phyloP scores from a whole-genome alignment of 2,113 vertebrate genomes.

The Scophthalmus maximus region DNA sequence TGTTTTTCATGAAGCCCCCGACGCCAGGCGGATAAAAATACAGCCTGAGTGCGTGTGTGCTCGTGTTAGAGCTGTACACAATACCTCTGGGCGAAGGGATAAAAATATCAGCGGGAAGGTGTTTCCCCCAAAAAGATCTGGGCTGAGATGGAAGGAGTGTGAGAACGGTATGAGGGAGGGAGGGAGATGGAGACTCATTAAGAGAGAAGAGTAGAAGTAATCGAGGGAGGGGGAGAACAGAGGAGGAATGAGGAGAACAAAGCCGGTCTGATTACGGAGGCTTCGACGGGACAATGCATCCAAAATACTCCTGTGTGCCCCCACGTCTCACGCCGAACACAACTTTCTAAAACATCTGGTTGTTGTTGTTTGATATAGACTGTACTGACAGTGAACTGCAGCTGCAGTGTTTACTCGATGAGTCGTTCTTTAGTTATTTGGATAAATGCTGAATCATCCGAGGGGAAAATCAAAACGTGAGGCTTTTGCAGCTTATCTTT shows the following conservation, averaged over 20 bases:
- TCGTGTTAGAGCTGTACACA: constrained; percentile 54
- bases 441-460: no score
- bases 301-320: no score
- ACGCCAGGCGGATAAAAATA: constrained; percentile 56
- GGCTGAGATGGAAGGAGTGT: constrained; percentile 59
- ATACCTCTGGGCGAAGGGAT: constrained; percentile 58
- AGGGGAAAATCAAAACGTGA: no score
- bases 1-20: constrained; percentile 32
- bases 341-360: no score
- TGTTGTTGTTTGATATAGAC: no score
- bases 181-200: constrained; percentile 21
- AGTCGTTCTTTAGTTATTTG: no score
- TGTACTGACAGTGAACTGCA: no score
- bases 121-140: constrained; percentile 67
- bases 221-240: neutral
- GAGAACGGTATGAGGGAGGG: constrained; percentile 24
- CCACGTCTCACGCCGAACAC: no score
- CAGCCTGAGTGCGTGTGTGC: neutral
- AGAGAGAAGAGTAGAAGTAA: constrained; percentile 17
- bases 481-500: no score
- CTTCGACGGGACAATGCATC: no score
- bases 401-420: no score
- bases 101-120: constrained; percentile 74
- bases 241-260: constrained; percentile 19
- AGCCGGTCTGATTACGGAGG: neutral